These are phyloP conservation scores for Geotrupes spiniger DNA, from an alignment of 2,888 invertebrate genomes.

Conservation along the genomic window DNA sequence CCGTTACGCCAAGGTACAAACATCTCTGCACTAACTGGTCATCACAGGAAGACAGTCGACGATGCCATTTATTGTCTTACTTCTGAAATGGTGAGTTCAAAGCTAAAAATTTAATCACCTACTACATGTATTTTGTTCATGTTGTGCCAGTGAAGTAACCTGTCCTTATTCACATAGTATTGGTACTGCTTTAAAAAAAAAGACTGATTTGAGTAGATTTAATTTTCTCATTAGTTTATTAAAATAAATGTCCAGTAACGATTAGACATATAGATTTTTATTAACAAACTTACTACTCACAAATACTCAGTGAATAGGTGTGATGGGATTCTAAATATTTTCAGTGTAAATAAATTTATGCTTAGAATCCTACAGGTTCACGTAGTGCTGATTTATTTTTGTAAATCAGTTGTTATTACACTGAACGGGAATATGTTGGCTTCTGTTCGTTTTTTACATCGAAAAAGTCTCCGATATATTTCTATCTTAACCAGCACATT, in stretches of 20 bases:
- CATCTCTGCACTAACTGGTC: conserved; percentile 48
- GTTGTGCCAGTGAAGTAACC: background rate
- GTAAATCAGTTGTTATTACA: conserved; percentile 49
- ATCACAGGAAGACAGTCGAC: conserved; percentile 61
- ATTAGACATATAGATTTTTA: no score
- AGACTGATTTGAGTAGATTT: no score
- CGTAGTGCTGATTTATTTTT: conserved; percentile 32
- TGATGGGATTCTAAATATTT: conserved; percentile 4
- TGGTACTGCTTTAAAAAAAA: conserved; percentile 3
- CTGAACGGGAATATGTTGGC: conserved; percentile 25
- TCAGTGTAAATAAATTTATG: background rate
- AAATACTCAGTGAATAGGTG: conserved; percentile 12
- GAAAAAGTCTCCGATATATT: conserved; percentile 2
- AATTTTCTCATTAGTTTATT: no score
- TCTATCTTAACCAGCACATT: conserved; percentile 20
- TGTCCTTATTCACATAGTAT: conserved; percentile 10
- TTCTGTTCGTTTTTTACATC: background rate
- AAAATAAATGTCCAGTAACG: no score
- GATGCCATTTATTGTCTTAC: conserved; percentile 77
- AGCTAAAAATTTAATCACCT: conserved; percentile 27
- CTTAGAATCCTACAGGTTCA: conserved; percentile 7
- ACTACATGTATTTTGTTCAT: background rate
- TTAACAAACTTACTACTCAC: background rate
- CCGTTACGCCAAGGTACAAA: conserved; percentile 53
- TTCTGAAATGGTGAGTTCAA: conserved; percentile 77